phyloP scores from a whole-genome alignment of 2,888 invertebrate genomes.

The Labia minor region DNA sequence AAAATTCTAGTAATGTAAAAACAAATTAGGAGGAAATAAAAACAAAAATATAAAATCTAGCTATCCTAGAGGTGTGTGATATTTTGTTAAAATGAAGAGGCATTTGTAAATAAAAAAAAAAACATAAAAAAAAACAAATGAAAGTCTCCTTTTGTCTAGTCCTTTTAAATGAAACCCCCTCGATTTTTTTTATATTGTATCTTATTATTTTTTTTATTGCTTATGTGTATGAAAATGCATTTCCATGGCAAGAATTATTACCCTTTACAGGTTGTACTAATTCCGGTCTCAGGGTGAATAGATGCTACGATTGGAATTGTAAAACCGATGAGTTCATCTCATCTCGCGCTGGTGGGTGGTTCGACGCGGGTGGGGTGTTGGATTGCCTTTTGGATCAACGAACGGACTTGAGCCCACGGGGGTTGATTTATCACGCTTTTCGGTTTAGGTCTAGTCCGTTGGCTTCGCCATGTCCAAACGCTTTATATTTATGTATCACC shows the following conservation, averaged over 20 bases:
- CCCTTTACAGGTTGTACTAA: neutral
- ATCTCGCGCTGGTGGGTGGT: neutral
- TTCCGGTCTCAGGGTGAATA: neutral
- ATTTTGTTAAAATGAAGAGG: too few species aligned
- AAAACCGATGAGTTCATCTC: slow-evolving; percentile 7
- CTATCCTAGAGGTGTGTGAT: too few species aligned
- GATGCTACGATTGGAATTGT: neutral
- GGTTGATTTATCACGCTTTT: neutral
- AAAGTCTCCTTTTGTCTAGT: too few species aligned
- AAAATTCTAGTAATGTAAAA: too few species aligned
- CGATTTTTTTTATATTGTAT: neutral
- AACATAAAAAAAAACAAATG: too few species aligned
- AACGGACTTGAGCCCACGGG: neutral
- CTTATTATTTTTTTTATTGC: neutral
- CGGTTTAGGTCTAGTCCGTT: neutral
- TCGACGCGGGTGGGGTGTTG: neutral
- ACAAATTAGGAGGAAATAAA: too few species aligned
- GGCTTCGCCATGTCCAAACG: slow-evolving; percentile 4
- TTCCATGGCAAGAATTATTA: neutral
- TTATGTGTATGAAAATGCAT: neutral
- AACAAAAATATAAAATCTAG: too few species aligned
- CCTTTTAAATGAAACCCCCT: neutral
- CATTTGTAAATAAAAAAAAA: too few species aligned
- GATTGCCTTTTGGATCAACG: neutral
- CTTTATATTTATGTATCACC: slow-evolving; percentile 1